phyloP scores from a whole-genome alignment of 2,797 vertebrate genomes.

The Acestrorhynchus altus region DNA sequence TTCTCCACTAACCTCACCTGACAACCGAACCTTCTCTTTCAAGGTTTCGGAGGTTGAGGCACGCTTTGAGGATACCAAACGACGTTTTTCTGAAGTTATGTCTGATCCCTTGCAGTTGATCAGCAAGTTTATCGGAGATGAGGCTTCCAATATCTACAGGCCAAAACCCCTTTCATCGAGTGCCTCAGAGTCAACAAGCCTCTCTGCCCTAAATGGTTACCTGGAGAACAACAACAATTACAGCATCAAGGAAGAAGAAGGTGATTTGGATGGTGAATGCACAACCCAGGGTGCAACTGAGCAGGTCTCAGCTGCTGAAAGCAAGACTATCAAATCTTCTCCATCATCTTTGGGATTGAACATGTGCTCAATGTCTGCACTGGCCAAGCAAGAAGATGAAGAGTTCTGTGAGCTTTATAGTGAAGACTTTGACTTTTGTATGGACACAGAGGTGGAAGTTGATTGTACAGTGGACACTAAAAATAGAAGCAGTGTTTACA shows the following conservation, averaged over 20 bases:
- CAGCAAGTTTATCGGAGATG: constrained; percentile 96
- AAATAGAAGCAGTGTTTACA: constrained; percentile 52
- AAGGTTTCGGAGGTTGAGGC: constrained; percentile 96
- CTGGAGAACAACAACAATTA: constrained; percentile 92
- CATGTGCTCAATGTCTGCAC: constrained; percentile 88
- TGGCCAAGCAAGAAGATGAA: constrained; percentile 92
- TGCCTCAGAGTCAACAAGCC: constrained; percentile 87
- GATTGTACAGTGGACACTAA: constrained; percentile 46
- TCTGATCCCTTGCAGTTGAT: constrained; percentile 94
- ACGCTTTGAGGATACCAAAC: constrained; percentile 93
- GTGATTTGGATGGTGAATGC: constrained; percentile 79
- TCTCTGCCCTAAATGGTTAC: constrained; percentile 81
- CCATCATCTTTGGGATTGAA: constrained; percentile 82
- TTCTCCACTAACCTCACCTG: constrained; percentile 87
- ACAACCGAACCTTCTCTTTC: constrained; percentile 89
- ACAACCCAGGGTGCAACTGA: constrained; percentile 57
- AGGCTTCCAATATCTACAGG: constrained; percentile 81
- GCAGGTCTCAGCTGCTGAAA: constrained; percentile 56
- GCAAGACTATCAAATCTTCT: constrained; percentile 61
- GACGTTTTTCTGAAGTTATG: constrained; percentile 93
- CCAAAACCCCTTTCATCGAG: constrained; percentile 91
- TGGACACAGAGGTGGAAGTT: constrained; percentile 76
- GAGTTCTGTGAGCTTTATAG: constrained; percentile 91
- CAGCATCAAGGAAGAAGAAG: constrained; percentile 96
- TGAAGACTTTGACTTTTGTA: constrained; percentile 85